These are phyloP conservation scores for Nibea albiflora DNA, from an alignment of 2,113 vertebrate species.

Conservation along the genomic window DNA sequence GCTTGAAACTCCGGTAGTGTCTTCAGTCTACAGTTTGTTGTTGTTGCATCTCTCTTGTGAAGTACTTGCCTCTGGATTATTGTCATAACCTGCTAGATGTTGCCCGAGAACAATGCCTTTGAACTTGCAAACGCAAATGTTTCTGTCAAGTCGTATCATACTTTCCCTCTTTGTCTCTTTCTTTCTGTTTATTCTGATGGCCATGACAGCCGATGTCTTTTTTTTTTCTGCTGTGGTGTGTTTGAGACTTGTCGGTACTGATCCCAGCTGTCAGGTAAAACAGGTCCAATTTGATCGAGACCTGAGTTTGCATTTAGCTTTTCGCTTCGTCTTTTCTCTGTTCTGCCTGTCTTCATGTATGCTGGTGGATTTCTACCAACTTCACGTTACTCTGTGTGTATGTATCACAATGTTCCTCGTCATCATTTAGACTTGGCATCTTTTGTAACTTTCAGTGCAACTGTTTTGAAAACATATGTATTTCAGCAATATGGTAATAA, in stretches of 20 bases:
- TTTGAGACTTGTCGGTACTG: constrained; percentile 41
- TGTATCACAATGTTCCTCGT: background rate
- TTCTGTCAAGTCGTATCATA: background rate
- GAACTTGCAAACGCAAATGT: constrained; percentile 11
- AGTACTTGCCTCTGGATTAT: background rate
- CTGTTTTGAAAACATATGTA: background rate
- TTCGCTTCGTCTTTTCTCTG: background rate
- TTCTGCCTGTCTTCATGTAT: constrained; percentile 14
- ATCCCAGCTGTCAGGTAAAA: constrained; percentile 63
- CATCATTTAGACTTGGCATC: background rate
- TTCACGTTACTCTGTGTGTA: background rate
- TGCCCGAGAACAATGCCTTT: background rate
- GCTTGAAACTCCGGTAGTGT: background rate
- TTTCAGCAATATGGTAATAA: background rate
- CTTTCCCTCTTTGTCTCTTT: background rate
- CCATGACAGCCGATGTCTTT: background rate
- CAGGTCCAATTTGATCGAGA: constrained; percentile 12
- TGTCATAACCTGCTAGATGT: background rate
- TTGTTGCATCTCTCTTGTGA: background rate
- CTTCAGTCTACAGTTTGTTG: constrained; percentile 11
- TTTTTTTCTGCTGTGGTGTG: constrained; percentile 12
- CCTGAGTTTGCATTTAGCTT: constrained; percentile 46
- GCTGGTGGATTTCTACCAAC: constrained; percentile 17
- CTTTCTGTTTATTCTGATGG: background rate
- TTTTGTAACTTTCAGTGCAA: background rate